Base-by-base conservation (phyloP, 2,113 vertebrate species). In the Smithornis capensis region DNA sequence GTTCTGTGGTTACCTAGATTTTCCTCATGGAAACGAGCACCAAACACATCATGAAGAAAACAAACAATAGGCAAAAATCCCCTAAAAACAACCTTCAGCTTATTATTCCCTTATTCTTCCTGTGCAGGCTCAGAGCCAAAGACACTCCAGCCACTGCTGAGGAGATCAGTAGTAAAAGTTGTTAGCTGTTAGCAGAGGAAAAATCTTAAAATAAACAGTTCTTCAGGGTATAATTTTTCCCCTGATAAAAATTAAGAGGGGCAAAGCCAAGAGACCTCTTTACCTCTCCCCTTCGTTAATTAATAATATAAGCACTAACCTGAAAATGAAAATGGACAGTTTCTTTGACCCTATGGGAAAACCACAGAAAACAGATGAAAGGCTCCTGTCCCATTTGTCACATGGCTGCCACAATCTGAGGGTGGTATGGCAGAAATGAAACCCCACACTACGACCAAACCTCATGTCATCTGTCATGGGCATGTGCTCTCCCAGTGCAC, bases 91-190 rank as follows among this genome's bases (percentile, higher is more conserved):
- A 57, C 42, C 33, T 90, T 57, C 35, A 21, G 57, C 25, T 95
- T 93, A 83, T 90, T 89, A 94, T 84, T 92, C 75, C n/a, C 45
- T 89, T 77, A 62, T n/a, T 92, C 63, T 95, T 96, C 92, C 79
- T 55, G 42, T 83, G 59, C 63, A 76, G 94, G 94, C 85, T 96
- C 59, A 57, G 37, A 90, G 88, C 92, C 88, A 92, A 83, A 83
- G 92, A 86, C 9, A 64, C 63, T 74, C 50, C 57, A 83, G 57
- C 59, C 75, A 52, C 37, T n/a, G 23, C 74, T 82, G 67, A 90
- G 49, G 33, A 84, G 70, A 73, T 76, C 24, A 69, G 53, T 13
- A 37, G 28, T 67, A 82, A 95, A 82, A 3, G 3, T 52, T 0
- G 0, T 59, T 78, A 82, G 69, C 77, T 82, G 35, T 59, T 40